Percentiles rank a stretch among this genome's conserved stretches.
These are phyloP conservation scores for Sebastes paucispinis DNA, from an alignment of 2,797 vertebrate species.

Conservation along the genomic window DNA sequence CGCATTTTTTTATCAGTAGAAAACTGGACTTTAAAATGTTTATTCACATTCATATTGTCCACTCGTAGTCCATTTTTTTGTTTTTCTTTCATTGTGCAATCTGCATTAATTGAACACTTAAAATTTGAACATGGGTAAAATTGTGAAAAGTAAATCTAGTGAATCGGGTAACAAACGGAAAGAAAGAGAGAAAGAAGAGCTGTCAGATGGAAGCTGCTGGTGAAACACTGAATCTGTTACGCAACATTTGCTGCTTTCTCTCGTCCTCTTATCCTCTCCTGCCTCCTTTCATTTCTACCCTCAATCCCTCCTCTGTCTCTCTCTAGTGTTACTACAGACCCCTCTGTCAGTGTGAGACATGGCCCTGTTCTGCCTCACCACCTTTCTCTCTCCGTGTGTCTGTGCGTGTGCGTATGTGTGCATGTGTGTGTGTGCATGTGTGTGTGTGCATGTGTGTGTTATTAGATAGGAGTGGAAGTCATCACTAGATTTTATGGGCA, in stretches of 20 bases:
- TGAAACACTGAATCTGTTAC: background rate
- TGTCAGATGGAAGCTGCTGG: background rate
- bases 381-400: background rate
- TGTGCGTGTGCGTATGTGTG: background rate
- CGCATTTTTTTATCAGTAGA: too few relatives aligned
- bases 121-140: background rate
- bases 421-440: background rate
- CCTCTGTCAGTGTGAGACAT: background rate
- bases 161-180: background rate
- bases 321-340: background rate
- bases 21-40: too few relatives aligned
- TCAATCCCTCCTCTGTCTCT: background rate
- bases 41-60: background rate
- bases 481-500: constrained; percentile 18
- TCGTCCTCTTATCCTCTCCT: background rate
- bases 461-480: constrained; percentile 16
- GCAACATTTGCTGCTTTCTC: background rate
- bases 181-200: background rate
- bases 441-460: background rate
- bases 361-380: background rate
- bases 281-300: background rate
- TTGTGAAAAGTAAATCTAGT: background rate
- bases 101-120: background rate
- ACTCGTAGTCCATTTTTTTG: background rate
- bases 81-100: background rate